Percentiles rank a stretch among this genome's conserved stretches.
Conservation (phyloP, 2,888 invertebrate species). For the Anoplius nigerrimus region DNA sequence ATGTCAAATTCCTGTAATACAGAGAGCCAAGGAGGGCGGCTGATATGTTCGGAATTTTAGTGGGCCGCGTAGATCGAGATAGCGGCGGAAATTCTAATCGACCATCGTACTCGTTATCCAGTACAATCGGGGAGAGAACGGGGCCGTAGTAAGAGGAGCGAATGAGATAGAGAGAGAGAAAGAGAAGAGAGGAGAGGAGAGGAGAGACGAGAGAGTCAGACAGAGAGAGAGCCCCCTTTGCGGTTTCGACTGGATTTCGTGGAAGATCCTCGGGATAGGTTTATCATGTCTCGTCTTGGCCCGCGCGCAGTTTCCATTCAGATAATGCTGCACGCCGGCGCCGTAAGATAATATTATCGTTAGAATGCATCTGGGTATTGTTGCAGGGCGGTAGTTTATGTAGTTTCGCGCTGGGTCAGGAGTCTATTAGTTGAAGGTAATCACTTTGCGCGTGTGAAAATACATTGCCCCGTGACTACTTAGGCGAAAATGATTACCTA, state of each 20-base stretch:
- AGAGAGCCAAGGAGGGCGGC: too few relatives aligned
- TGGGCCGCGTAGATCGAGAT: slow-evolving; percentile 1
- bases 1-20: too few relatives aligned
- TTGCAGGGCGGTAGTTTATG: slow-evolving; percentile 38
- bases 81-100: slow-evolving; percentile 41
- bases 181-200: too few relatives aligned
- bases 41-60: slow-evolving; percentile 20
- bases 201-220: too few relatives aligned
- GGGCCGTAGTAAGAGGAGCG: too few relatives aligned
- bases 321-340: slow-evolving; percentile 40
- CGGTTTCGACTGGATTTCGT: slow-evolving; percentile 40
- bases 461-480: background rate
- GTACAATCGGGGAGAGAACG: too few relatives aligned
- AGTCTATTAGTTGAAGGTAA: slow-evolving; percentile 2
- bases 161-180: too few relatives aligned
- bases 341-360: slow-evolving; percentile 54
- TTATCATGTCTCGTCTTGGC: slow-evolving; percentile 53
- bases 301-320: slow-evolving; percentile 44
- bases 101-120: slow-evolving; percentile 23
- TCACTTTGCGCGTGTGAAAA: slow-evolving; percentile 4
- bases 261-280: slow-evolving; percentile 46
- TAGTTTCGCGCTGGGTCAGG: slow-evolving; percentile 11
- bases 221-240: slow-evolving; percentile 27
- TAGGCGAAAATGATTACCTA: too few relatives aligned
- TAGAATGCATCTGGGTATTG: slow-evolving; percentile 45